phyloP scores from a whole-genome alignment of 2,888 invertebrate species.

The Hermaeophaga mercurialis region DNA sequence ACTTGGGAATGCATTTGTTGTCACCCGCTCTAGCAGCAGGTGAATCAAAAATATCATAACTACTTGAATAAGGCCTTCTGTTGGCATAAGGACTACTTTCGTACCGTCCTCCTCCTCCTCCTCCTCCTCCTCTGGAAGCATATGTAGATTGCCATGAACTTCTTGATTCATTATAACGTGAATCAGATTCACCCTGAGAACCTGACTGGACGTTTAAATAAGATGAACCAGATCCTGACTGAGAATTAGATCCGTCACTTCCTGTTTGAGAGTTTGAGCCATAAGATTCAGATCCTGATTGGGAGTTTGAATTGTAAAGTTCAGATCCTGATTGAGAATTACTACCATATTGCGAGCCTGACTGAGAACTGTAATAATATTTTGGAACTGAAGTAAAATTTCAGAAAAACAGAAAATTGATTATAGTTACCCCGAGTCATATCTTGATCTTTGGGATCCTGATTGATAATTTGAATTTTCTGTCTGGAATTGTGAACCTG shows the following conservation, averaged over 20 bases:
- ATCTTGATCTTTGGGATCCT: neutral
- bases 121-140: slow-evolving; percentile 54
- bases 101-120: no score
- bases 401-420: no score
- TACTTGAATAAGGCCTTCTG: slow-evolving; percentile 55
- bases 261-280: slow-evolving; percentile 23
- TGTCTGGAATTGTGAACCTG: slow-evolving; percentile 1
- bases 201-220: slow-evolving; percentile 33
- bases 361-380: no score
- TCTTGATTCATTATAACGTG: slow-evolving; percentile 29
- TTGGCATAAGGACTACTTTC: slow-evolving; percentile 49
- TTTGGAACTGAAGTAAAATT: no score
- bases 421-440: slow-evolving; percentile 2
- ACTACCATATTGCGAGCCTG: neutral
- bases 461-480: slow-evolving; percentile 15
- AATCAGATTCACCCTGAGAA: slow-evolving; percentile 32
- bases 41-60: slow-evolving; percentile 59
- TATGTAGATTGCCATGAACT: slow-evolving; percentile 14
- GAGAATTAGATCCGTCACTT: slow-evolving; percentile 10
- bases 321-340: slow-evolving; percentile 16
- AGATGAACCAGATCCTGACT: slow-evolving; percentile 11
- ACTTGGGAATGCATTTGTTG: slow-evolving; percentile 81
- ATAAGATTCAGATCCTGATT: slow-evolving; percentile 25
- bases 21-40: slow-evolving; percentile 60
- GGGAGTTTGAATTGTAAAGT: neutral